Percentiles rank a stretch among this genome's conserved stretches.
Conservation (phyloP, 2,888 invertebrate genomes). For the Synanthedon andrenaeformis region DNA sequence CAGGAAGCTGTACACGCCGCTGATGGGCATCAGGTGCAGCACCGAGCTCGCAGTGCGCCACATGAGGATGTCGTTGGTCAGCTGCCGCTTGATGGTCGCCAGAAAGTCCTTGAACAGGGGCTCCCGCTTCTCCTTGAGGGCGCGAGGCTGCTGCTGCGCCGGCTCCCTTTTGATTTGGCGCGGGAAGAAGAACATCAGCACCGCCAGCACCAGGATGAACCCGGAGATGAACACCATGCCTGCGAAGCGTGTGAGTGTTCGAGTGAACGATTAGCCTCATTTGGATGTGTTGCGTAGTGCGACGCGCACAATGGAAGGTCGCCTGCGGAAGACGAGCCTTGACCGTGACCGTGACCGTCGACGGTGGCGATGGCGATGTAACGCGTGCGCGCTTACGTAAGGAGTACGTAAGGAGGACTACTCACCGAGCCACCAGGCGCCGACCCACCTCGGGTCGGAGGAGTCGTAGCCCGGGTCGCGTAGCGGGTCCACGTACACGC, state of each 20-base stretch:
- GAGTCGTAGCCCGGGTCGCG: conserved; percentile 80
- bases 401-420: conserved; percentile 39
- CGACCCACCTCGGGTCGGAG: conserved; percentile 91
- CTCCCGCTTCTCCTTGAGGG: conserved; percentile 43
- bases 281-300: too few species aligned
- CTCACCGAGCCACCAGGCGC: conserved; percentile 97
- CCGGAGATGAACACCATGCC: conserved; percentile 88
- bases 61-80: conserved; percentile 92
- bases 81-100: conserved; percentile 72
- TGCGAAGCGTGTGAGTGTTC: conserved; percentile 21
- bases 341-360: conserved; percentile 68
- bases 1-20: conserved; percentile 91
- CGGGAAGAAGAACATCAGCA: conserved; percentile 93
- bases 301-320: too few species aligned
- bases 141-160: conserved; percentile 36
- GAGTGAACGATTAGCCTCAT: too few species aligned
- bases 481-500: conserved; percentile 86
- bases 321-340: conserved; percentile 59
- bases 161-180: conserved; percentile 75
- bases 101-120: conserved; percentile 72
- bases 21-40: conserved; percentile 89
- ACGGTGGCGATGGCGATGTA: conserved; percentile 61
- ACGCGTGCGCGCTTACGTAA: conserved; percentile 45
- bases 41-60: conserved; percentile 92
- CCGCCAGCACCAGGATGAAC: conserved; percentile 83